Evolutionary conservation across 2,113 vertebrate species (phyloP).

Genomic region (Cyphomyrus plagiostoma): DNA sequence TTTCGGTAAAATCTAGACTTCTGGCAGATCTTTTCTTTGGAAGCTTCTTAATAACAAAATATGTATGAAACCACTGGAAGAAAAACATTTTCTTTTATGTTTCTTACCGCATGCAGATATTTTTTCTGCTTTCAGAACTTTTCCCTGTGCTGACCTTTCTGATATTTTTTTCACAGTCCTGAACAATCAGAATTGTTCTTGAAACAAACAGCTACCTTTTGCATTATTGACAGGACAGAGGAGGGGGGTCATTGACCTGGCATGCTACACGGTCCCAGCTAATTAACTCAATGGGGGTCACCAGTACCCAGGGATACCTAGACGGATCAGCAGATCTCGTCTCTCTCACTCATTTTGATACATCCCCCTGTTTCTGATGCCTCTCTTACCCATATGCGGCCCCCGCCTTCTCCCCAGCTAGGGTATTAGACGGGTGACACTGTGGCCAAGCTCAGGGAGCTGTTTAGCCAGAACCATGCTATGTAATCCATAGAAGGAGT

Average conservation of each 20-base stretch:
- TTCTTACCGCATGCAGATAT: not conserved
- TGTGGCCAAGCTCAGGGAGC: slow-evolving; percentile 41
- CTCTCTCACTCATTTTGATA: not conserved
- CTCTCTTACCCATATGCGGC: not conserved
- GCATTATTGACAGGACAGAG: not conserved
- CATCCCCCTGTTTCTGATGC: not conserved
- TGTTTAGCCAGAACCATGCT: slow-evolving; percentile 51
- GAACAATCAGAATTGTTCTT: not conserved
- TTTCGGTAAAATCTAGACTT: not conserved
- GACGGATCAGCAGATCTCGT: not conserved
- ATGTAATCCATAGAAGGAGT: slow-evolving; percentile 47
- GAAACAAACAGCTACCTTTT: not conserved
- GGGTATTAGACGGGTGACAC: not conserved
- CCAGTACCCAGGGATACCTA: not conserved
- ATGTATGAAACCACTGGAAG: not conserved
- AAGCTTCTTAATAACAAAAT: not conserved
- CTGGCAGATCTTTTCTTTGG: not conserved
- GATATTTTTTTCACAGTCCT: not conserved
- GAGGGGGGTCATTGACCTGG: not conserved
- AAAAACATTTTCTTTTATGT: not conserved
- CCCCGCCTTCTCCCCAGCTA: not conserved
- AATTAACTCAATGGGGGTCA: not conserved
- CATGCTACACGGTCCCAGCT: not conserved
- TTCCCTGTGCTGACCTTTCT: not conserved
- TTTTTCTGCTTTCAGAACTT: not conserved